These are phyloP conservation scores for Peromyscus leucopus DNA, from an alignment of 2,113 vertebrate species.

Conservation along the genomic window DNA sequence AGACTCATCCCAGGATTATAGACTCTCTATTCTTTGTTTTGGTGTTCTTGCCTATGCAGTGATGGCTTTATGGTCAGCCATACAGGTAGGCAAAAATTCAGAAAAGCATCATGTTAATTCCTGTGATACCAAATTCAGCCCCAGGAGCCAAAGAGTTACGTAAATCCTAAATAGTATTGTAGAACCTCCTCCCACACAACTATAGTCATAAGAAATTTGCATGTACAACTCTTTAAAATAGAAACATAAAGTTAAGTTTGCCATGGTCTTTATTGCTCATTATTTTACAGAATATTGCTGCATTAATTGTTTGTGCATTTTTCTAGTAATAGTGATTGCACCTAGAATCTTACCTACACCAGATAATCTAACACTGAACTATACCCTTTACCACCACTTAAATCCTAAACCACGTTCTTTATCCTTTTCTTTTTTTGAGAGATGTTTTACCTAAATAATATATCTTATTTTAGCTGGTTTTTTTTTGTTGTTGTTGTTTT, in stretches of 20 bases:
- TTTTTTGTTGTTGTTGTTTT: too few relatives aligned
- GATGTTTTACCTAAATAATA: not conserved
- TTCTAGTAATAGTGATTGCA: not conserved
- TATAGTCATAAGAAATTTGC: not conserved
- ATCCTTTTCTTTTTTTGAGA: not conserved
- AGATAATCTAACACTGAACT: not conserved
- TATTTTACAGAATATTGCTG: not conserved
- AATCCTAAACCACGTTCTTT: not conserved
- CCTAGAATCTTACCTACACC: not conserved
- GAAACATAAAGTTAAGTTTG: not conserved
- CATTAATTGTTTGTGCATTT: not conserved
- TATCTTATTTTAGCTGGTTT: too few relatives aligned
- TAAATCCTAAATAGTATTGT: not conserved
- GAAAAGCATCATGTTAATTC: not conserved
- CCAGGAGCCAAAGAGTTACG: not conserved
- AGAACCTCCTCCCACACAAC: not conserved
- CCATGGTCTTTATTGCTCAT: not conserved
- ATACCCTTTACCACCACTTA: not conserved
- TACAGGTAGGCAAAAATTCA: not conserved
- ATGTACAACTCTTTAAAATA: not conserved
- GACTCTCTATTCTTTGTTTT: not conserved
- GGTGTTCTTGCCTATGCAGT: not conserved
- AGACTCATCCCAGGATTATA: not conserved
- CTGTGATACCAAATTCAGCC: too few relatives aligned
- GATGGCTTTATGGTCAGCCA: not conserved